These are phyloP conservation scores for Ormyrus pomaceus DNA, from an alignment of 2,888 invertebrate species.

Conservation along the genomic window DNA sequence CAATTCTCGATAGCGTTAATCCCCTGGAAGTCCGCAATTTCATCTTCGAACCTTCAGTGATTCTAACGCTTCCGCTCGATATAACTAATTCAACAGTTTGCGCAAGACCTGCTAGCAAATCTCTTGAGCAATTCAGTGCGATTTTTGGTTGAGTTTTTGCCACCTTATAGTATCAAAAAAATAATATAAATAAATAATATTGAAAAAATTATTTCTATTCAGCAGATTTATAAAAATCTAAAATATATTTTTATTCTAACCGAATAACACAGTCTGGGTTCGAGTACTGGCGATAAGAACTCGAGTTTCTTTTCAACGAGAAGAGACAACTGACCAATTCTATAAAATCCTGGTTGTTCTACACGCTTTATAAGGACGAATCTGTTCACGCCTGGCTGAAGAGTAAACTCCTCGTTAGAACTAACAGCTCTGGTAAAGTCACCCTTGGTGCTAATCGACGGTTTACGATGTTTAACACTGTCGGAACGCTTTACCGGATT, in stretches of 20 bases:
- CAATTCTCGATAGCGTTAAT: slow-evolving; percentile 78
- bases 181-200: slow-evolving; percentile 61
- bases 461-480: slow-evolving; percentile 83
- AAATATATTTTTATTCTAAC: slow-evolving; percentile 27
- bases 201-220: too few relatives aligned
- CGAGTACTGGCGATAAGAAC: slow-evolving; percentile 82
- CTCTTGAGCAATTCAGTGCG: slow-evolving; percentile 79
- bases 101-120: slow-evolving; percentile 88
- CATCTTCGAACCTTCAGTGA: slow-evolving; percentile 81
- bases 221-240: too few relatives aligned
- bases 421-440: slow-evolving; percentile 81
- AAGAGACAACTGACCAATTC: slow-evolving; percentile 83
- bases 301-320: slow-evolving; percentile 82
- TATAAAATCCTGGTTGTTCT: slow-evolving; percentile 83
- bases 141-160: slow-evolving; percentile 78
- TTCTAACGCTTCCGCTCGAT: slow-evolving; percentile 86
- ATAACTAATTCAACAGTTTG: slow-evolving; percentile 87
- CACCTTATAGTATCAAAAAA: slow-evolving; percentile 72
- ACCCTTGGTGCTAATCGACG: slow-evolving; percentile 81
- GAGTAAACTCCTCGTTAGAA: slow-evolving; percentile 75
- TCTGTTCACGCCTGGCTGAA: slow-evolving; percentile 83
- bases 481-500: slow-evolving; percentile 83
- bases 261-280: slow-evolving; percentile 77
- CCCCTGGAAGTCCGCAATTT: slow-evolving; percentile 84
- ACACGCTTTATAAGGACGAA: slow-evolving; percentile 80